A percentile compares a stretch with the other conserved stretches of the same genome.
phyloP scores from a whole-genome alignment of 2,888 invertebrate species.

The Epirrhoe alternata region DNA sequence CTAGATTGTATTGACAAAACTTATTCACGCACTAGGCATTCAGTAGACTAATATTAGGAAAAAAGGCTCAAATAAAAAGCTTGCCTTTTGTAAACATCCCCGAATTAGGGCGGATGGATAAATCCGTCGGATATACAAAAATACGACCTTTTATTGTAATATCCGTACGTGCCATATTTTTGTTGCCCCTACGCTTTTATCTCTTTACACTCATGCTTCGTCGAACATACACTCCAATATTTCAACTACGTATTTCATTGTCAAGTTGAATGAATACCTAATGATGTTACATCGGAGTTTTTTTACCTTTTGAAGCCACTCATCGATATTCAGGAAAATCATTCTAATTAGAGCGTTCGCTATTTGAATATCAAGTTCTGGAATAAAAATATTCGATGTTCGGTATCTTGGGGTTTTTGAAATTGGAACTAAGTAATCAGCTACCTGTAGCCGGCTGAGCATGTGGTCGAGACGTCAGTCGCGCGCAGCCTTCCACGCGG shows the following conservation, averaged over 20 bases:
- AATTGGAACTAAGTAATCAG: constrained; percentile 70
- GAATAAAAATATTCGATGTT: constrained; percentile 42
- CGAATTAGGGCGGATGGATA: constrained; percentile 34
- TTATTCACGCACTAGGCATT: constrained; percentile 11
- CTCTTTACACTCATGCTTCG: constrained; percentile 29
- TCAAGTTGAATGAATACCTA: background rate
- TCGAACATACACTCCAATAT: constrained; percentile 29
- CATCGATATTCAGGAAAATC: constrained; percentile 20
- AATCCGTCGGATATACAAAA: constrained; percentile 35
- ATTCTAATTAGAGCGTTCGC: constrained; percentile 18
- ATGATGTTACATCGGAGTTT: background rate
- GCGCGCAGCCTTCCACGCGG: constrained; percentile 82
- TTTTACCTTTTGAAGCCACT: background rate
- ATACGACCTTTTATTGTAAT: constrained; percentile 34
- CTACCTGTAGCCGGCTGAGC: constrained; percentile 79
- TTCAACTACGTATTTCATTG: constrained; percentile 7
- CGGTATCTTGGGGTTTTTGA: constrained; percentile 62
- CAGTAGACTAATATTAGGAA: constrained; percentile 17
- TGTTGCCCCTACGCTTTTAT: constrained; percentile 32
- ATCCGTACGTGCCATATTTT: constrained; percentile 32
- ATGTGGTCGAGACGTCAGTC: constrained; percentile 73
- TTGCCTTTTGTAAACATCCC: constrained; percentile 33
- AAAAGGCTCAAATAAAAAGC: constrained; percentile 32
- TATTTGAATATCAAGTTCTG: constrained; percentile 33
- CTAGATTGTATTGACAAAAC: background rate